phyloP scores from a whole-genome alignment of 1,140 invertebrate species.

The Diorhabda sublineata region DNA sequence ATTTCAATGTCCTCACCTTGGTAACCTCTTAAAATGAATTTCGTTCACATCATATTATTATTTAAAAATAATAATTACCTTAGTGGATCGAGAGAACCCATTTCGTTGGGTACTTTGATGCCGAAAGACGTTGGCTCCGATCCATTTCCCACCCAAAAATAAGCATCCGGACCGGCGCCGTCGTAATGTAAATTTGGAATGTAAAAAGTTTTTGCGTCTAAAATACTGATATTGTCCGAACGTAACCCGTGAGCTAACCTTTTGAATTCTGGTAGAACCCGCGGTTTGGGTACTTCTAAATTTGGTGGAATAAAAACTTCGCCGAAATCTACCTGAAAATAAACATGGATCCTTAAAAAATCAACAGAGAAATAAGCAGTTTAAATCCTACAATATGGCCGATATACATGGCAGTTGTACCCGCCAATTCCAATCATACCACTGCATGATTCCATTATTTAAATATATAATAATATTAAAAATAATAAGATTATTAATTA shows the following conservation, averaged over 20 bases:
- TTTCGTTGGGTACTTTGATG: slow-evolving; percentile 78
- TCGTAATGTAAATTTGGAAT: slow-evolving; percentile 91
- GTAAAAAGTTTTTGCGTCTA: slow-evolving; percentile 88
- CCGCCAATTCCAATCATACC: no score
- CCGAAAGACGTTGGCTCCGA: slow-evolving; percentile 75
- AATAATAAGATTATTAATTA: no score
- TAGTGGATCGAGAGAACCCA: slow-evolving; percentile 74
- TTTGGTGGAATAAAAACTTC: slow-evolving; percentile 72
- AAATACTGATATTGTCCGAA: slow-evolving; percentile 84
- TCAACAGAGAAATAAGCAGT: no score
- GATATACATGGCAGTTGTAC: no score
- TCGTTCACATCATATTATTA: slow-evolving; percentile 81
- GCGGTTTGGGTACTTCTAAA: slow-evolving; percentile 68
- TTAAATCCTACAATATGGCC: no score
- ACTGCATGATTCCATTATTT: no score
- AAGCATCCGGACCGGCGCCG: slow-evolving; percentile 83
- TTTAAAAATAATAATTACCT: slow-evolving; percentile 38
- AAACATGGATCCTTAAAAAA: slow-evolving; percentile 2
- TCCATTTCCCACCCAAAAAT: slow-evolving; percentile 90
- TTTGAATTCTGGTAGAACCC: slow-evolving; percentile 79
- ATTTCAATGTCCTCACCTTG: slow-evolving; percentile 88
- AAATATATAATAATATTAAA: no score
- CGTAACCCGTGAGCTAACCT: slow-evolving; percentile 79
- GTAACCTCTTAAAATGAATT: slow-evolving; percentile 58
- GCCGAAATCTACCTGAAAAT: slow-evolving; percentile 76